These are phyloP conservation scores for Ophioninae sp. DNA, from an alignment of 2,888 invertebrate species.

Conservation along the genomic window DNA sequence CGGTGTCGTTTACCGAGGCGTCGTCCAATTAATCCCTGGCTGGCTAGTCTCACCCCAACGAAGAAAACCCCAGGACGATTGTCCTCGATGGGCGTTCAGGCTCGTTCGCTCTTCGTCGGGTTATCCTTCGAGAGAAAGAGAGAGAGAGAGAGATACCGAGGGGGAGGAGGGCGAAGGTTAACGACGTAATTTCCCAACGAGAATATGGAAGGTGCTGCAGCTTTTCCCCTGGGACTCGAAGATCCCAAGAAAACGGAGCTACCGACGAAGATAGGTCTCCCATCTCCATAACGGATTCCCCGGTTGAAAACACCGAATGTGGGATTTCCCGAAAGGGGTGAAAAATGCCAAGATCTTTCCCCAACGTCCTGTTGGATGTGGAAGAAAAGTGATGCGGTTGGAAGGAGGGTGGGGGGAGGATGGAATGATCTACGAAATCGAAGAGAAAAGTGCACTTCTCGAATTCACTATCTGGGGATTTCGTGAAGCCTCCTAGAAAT, in stretches of 20 bases:
- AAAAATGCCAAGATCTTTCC: constrained; percentile 42
- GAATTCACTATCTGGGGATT: constrained; percentile 20
- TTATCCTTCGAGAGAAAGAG: not conserved
- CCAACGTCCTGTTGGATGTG: constrained; percentile 18
- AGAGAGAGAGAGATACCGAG: not conserved
- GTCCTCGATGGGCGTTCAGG: constrained; percentile 36
- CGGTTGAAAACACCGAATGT: constrained; percentile 13
- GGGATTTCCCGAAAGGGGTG: constrained; percentile 24
- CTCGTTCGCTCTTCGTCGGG: constrained; percentile 50
- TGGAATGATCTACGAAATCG: not conserved
- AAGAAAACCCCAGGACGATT: constrained; percentile 57
- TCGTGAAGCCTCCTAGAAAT: constrained; percentile 2
- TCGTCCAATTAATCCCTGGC: constrained; percentile 60
- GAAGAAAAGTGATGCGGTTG: not conserved
- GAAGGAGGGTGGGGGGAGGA: not conserved
- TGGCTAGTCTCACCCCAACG: constrained; percentile 49
- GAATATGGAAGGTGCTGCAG: constrained; percentile 58
- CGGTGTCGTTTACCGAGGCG: constrained; percentile 58
- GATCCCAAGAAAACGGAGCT: constrained; percentile 44
- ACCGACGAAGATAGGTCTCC: constrained; percentile 35
- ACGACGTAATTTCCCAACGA: constrained; percentile 62
- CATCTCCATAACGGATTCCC: constrained; percentile 39
- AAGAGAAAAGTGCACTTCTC: not conserved
- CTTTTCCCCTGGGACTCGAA: constrained; percentile 39
- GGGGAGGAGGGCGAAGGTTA: constrained; percentile 56